Conservation (phyloP, 2,797 vertebrate genomes). For the Chanos chanos region DNA sequence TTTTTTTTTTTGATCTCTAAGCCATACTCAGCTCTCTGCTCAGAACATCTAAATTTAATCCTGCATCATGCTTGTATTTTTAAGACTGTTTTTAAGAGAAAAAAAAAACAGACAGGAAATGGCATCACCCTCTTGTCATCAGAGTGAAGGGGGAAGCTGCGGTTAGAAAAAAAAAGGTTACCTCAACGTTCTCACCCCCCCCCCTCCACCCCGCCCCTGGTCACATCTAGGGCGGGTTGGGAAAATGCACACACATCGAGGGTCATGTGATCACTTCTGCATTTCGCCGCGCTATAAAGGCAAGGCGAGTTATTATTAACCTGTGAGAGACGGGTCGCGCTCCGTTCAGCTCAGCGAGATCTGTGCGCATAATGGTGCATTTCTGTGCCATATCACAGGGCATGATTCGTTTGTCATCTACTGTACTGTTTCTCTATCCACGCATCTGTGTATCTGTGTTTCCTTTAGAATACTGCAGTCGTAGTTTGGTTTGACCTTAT, state of each 20-base stretch:
- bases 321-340: slow-evolving; percentile 25
- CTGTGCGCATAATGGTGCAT: too few species aligned
- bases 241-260: slow-evolving; percentile 47
- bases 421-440: too few species aligned
- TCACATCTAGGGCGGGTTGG: slow-evolving; percentile 59
- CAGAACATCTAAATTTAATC: background rate
- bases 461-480: too few species aligned
- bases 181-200: slow-evolving; percentile 42
- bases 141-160: slow-evolving; percentile 67
- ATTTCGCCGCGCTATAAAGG: slow-evolving; percentile 67
- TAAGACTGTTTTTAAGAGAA: slow-evolving; percentile 5
- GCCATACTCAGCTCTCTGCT: too few species aligned
- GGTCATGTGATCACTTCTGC: slow-evolving; percentile 68
- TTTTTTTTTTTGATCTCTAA: too few species aligned
- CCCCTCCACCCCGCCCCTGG: slow-evolving; percentile 43
- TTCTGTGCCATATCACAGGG: too few species aligned
- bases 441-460: too few species aligned
- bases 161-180: slow-evolving; percentile 53
- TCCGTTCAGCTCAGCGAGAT: too few species aligned
- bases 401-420: too few species aligned
- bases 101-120: slow-evolving; percentile 54
- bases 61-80: slow-evolving; percentile 30
- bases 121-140: slow-evolving; percentile 50
- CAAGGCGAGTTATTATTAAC: slow-evolving; percentile 63
- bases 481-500: too few species aligned